These are phyloP conservation scores for Anabacerthia variegaticeps DNA, from an alignment of 2,797 vertebrate species.

Conservation along the genomic window DNA sequence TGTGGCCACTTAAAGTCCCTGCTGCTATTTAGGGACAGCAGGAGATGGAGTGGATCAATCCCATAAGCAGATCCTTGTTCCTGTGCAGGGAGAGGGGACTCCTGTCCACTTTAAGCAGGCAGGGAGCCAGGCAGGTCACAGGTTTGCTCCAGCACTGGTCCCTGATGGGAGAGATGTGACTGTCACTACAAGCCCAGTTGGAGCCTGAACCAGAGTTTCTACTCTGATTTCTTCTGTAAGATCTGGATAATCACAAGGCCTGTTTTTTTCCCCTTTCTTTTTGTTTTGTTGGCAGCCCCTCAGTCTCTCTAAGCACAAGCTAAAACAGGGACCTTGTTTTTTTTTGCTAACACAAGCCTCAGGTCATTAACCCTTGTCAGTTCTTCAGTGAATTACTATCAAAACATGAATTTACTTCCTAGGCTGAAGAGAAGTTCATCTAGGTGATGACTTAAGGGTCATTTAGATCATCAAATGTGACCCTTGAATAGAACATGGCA, in stretches of 20 bases:
- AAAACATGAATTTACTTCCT: not conserved
- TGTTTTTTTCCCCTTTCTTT: rapidly evolving
- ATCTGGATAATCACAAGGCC: not conserved
- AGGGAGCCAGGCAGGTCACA: not conserved
- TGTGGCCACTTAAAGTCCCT: not conserved
- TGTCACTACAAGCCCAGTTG: not conserved
- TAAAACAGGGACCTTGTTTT: not conserved
- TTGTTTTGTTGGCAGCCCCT: not conserved
- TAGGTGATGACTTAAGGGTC: not conserved
- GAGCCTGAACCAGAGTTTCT: not conserved
- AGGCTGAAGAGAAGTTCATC: not conserved
- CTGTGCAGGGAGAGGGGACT: not conserved
- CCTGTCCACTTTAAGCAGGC: not conserved
- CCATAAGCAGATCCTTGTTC: not conserved
- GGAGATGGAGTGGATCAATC: not conserved
- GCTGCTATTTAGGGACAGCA: not conserved
- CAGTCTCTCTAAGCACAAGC: not conserved
- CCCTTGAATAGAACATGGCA: not conserved
- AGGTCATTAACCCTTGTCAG: not conserved
- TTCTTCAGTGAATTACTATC: not conserved
- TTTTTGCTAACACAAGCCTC: not conserved
- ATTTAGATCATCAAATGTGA: not conserved
- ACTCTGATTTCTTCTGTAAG: not conserved
- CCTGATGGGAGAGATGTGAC: not conserved
- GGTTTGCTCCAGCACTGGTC: not conserved